Conservation (phyloP, 37 sponge, comb jelly and placozoan species). For the Cliona cf. orientalis region DNA sequence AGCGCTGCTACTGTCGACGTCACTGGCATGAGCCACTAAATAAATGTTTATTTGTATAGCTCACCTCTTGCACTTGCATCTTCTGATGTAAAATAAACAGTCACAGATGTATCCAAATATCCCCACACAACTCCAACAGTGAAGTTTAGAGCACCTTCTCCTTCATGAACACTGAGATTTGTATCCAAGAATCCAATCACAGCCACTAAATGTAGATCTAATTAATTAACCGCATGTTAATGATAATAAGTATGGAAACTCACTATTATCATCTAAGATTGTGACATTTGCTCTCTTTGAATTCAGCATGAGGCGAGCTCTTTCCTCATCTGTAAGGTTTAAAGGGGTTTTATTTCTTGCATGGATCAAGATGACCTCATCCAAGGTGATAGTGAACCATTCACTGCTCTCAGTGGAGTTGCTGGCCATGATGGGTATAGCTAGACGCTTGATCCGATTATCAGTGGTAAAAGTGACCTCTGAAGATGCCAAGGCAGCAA, state of each 20-base stretch:
- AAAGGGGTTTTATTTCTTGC: not conserved
- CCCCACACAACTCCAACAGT: not conserved
- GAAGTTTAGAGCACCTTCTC: not conserved
- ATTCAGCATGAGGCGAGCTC: not conserved
- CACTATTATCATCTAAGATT: constrained; percentile 29
- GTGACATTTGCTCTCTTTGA: not conserved
- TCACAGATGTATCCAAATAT: not conserved
- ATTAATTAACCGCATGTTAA: too few species aligned
- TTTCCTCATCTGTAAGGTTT: not conserved
- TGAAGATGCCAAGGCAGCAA: too few species aligned
- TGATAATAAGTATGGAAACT: not conserved
- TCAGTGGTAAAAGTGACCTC: too few species aligned
- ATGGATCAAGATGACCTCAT: not conserved
- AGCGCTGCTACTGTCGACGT: too few species aligned
- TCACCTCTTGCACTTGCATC: not conserved
- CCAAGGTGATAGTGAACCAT: not conserved
- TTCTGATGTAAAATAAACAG: not conserved
- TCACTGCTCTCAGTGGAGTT: too few species aligned
- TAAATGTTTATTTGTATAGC: too few species aligned
- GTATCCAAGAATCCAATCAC: not conserved
- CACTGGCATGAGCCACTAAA: too few species aligned
- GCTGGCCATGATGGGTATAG: too few species aligned
- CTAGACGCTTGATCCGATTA: too few species aligned
- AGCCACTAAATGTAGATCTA: too few species aligned
- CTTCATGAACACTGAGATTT: not conserved